Evolutionary conservation across 2,888 invertebrate species (phyloP).

Genomic region (Melanchra persicariae): DNA sequence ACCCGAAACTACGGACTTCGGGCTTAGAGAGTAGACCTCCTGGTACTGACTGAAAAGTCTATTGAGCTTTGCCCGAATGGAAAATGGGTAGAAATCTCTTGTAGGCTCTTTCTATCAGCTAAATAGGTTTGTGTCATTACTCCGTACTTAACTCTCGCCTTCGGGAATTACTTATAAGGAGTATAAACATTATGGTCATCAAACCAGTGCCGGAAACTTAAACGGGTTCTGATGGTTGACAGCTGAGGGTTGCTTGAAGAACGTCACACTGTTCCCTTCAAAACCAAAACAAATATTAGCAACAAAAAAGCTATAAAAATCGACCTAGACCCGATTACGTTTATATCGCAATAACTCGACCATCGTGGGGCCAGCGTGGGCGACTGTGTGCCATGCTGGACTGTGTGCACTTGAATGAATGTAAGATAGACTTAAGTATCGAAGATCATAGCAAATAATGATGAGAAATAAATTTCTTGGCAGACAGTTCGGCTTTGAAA

Average conservation of each 20-base stretch:
- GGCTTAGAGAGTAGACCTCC: too few species aligned
- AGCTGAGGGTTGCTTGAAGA: not conserved
- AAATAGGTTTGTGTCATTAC: too few species aligned
- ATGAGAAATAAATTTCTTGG: not conserved
- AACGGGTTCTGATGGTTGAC: not conserved
- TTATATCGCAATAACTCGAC: constrained; percentile 53
- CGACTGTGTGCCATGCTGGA: constrained; percentile 18
- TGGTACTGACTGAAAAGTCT: too few species aligned
- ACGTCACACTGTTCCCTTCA: not conserved
- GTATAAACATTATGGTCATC: too few species aligned
- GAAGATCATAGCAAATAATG: not conserved
- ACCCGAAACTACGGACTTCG: too few species aligned
- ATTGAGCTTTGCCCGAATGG: too few species aligned
- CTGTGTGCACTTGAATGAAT: constrained; percentile 15
- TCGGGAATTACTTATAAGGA: too few species aligned
- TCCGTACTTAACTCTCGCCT: too few species aligned
- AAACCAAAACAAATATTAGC: constrained; percentile 33
- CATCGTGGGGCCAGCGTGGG: constrained; percentile 58
- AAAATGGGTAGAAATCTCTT: too few species aligned
- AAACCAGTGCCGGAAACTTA: not conserved
- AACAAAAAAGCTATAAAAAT: constrained; percentile 51
- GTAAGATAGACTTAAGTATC: not conserved
- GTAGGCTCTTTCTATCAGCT: too few species aligned
- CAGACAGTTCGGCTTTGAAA: not conserved
- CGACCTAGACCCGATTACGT: constrained; percentile 61